Conservation (phyloP, 2,888 invertebrate genomes). For the Ichneumoninae sp. region DNA sequence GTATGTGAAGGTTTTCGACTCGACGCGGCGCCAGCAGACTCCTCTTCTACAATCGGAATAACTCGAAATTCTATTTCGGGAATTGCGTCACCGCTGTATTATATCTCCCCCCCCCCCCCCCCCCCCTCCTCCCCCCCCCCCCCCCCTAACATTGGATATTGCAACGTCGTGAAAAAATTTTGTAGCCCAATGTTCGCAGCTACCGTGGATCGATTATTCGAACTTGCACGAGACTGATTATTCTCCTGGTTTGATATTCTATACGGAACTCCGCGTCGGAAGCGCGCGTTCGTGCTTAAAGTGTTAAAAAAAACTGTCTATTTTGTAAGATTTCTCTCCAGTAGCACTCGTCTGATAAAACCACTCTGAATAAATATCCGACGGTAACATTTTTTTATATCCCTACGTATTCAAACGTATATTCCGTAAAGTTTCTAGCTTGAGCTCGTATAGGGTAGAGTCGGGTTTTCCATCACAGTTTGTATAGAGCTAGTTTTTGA, state of each 20-base stretch:
- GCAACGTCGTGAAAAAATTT: background rate
- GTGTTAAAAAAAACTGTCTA: background rate
- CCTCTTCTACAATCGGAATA: conserved; percentile 35
- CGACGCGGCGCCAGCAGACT: conserved; percentile 5
- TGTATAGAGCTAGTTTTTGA: background rate
- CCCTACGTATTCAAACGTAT: conserved; percentile 22
- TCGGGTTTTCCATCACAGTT: background rate
- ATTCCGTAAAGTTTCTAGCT: background rate
- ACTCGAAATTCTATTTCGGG: conserved; percentile 19
- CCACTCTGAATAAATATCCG: conserved; percentile 23
- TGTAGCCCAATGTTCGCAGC: background rate
- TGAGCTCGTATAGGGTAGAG: background rate
- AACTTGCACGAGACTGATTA: background rate
- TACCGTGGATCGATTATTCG: background rate
- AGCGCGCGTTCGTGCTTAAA: background rate
- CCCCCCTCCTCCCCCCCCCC: no score
- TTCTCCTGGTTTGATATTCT: no score
- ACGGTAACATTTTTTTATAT: background rate
- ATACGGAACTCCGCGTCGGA: no score
- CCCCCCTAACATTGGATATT: no score
- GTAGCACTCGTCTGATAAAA: conserved; percentile 36
- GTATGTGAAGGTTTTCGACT: conserved; percentile 8
- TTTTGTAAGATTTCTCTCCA: conserved; percentile 1
- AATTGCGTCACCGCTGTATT: conserved; percentile 29
- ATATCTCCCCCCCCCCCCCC: background rate